Percentiles rank a stretch among this genome's conserved stretches.
phyloP scores from a whole-genome alignment of 1,140 invertebrate genomes.

The Leptinotarsa texana region DNA sequence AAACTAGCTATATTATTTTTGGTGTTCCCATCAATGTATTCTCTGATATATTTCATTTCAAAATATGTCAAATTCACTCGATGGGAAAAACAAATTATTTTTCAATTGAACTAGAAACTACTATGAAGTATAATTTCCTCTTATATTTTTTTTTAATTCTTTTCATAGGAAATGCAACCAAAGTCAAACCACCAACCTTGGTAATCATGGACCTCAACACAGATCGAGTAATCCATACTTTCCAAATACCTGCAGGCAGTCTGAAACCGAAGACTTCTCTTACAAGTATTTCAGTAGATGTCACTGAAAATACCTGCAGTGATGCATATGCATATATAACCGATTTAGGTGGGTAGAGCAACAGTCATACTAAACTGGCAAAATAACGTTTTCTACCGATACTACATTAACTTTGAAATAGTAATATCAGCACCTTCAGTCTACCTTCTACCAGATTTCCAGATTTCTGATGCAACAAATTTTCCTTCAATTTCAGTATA shows the following conservation, averaged over 20 bases:
- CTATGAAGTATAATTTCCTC: neutral
- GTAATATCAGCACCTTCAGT: too few relatives aligned
- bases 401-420: too few relatives aligned
- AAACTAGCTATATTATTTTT: too few relatives aligned
- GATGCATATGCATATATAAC: constrained; percentile 73
- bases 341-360: constrained; percentile 63
- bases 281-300: constrained; percentile 69
- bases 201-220: constrained; percentile 70
- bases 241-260: constrained; percentile 55
- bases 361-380: too few relatives aligned
- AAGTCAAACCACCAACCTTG: constrained; percentile 64
- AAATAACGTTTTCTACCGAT: too few relatives aligned
- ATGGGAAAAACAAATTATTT: neutral
- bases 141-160: neutral
- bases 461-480: too few relatives aligned
- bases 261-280: constrained; percentile 57
- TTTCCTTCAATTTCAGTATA: too few relatives aligned
- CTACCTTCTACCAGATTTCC: too few relatives aligned
- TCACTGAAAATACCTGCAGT: constrained; percentile 62
- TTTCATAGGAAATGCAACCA: constrained; percentile 59
- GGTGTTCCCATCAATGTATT: too few relatives aligned
- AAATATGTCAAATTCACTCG: neutral
- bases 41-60: too few relatives aligned
- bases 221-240: constrained; percentile 55
- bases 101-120: neutral